These are phyloP conservation scores for Coreius guichenoti DNA, from an alignment of 2,797 vertebrate species.

Conservation along the genomic window DNA sequence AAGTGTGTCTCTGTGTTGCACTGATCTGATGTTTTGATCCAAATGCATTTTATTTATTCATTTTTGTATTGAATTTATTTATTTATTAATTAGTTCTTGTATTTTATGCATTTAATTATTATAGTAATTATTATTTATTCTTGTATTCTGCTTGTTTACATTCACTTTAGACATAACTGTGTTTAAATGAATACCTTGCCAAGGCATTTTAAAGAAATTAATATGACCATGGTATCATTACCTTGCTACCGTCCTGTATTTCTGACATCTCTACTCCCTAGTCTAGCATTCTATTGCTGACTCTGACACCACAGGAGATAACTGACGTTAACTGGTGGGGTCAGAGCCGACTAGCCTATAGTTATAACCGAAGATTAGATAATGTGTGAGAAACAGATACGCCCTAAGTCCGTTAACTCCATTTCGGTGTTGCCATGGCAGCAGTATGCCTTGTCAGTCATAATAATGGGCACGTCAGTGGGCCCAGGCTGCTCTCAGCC, in stretches of 20 bases:
- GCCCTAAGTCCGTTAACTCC: not conserved
- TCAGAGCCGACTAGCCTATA: slow-evolving; percentile 6
- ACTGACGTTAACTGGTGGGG: slow-evolving; percentile 27
- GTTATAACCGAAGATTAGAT: slow-evolving; percentile 17
- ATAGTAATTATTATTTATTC: not conserved
- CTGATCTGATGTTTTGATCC: not conserved
- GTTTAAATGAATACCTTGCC: not conserved
- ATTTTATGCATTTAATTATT: not conserved
- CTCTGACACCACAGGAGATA: not conserved
- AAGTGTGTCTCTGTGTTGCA: not conserved
- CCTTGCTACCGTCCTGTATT: not conserved
- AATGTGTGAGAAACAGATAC: slow-evolving; percentile 1
- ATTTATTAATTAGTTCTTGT: not conserved
- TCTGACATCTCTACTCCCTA: not conserved
- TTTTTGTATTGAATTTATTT: not conserved
- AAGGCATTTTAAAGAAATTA: not conserved
- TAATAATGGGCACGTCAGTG: slow-evolving; percentile 61
- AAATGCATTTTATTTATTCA: not conserved
- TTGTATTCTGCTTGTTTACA: not conserved
- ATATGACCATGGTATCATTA: not conserved
- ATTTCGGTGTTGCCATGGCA: slow-evolving; percentile 28
- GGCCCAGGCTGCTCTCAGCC: slow-evolving; percentile 46
- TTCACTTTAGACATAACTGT: not conserved
- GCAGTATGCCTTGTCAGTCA: not conserved
- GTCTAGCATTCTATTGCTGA: not conserved